Evolutionary conservation across 2,888 invertebrate genomes (phyloP).

Genomic region (Drosophila leonis): DNA sequence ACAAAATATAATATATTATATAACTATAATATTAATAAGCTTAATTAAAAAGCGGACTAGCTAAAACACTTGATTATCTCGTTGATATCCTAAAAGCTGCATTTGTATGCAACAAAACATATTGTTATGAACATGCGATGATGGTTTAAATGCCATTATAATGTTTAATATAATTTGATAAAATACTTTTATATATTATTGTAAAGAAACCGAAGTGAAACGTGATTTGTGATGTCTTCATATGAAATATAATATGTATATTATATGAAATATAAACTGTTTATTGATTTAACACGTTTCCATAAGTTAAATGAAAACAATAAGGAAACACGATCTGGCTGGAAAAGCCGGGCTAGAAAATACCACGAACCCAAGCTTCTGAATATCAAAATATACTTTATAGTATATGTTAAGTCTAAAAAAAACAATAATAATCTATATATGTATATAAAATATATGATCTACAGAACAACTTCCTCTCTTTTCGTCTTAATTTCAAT

Average conservation of each 20-base stretch:
- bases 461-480: not conserved
- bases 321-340: not conserved
- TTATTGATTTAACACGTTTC: not conserved
- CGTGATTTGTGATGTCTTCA: not conserved
- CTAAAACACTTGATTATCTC: conserved; percentile 11
- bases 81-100: conserved; percentile 21
- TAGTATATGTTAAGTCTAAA: too few species aligned
- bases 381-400: not conserved
- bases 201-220: not conserved
- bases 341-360: not conserved
- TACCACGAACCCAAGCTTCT: not conserved
- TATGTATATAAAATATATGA: not conserved
- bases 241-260: too few species aligned
- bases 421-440: too few species aligned
- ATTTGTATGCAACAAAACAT: conserved; percentile 1
- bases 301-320: not conserved
- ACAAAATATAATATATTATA: not conserved
- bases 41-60: not conserved
- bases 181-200: not conserved
- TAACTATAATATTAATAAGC: conserved; percentile 19
- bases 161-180: not conserved
- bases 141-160: not conserved
- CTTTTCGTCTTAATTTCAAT: not conserved
- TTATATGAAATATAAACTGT: not conserved
- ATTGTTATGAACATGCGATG: not conserved